Conservation (phyloP, 2,797 vertebrate species). For the Tragopan temminckii region DNA sequence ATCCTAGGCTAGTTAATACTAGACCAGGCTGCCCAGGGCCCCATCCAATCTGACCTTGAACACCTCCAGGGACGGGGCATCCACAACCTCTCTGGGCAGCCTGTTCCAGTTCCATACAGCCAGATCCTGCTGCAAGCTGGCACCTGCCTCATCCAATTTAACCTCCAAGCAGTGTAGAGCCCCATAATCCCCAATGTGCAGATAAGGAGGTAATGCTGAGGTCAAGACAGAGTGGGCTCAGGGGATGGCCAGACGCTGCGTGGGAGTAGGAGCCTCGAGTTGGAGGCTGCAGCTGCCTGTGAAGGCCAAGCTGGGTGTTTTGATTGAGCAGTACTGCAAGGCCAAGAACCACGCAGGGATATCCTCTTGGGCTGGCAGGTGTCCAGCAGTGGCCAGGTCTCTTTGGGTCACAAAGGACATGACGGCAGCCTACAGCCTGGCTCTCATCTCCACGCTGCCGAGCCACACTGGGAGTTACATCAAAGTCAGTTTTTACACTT, state of each 20-base stretch:
- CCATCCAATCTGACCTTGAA: too few relatives aligned
- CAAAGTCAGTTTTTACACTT: not conserved
- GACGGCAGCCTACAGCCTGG: not conserved
- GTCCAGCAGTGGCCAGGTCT: rapidly evolving
- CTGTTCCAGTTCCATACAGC: too few relatives aligned
- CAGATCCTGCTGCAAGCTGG: not conserved
- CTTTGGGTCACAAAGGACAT: not conserved
- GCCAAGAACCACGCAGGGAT: not conserved
- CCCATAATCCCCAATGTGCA: not conserved
- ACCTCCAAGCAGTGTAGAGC: not conserved
- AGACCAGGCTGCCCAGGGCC: too few relatives aligned
- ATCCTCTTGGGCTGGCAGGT: rapidly evolving
- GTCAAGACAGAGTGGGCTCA: not conserved
- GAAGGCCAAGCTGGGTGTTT: not conserved
- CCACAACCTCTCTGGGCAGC: too few relatives aligned
- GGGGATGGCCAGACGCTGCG: not conserved
- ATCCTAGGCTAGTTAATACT: too few relatives aligned
- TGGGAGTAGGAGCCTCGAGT: not conserved
- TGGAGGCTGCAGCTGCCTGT: not conserved
- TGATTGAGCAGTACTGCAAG: not conserved
- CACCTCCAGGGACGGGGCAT: too few relatives aligned
- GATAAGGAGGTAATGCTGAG: not conserved
- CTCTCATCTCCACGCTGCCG: rapidly evolving
- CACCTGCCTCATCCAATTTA: not conserved
- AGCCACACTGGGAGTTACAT: not conserved